A percentile compares a stretch with the other conserved stretches of the same genome.
phyloP scores from a whole-genome alignment of 1,140 invertebrate genomes.

The Nebria ingens region DNA sequence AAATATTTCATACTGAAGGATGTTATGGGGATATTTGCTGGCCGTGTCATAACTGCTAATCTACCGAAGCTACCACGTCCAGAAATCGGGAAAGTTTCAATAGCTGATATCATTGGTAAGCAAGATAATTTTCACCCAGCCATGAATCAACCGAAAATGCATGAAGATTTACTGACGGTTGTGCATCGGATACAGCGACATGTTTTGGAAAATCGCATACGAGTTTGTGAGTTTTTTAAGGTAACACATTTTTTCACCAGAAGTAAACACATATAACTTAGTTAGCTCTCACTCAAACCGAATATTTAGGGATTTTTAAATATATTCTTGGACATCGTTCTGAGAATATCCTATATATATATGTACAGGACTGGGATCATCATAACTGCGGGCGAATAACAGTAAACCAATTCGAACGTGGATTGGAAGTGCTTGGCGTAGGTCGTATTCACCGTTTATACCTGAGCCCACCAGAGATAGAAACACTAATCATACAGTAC shows the following conservation, averaged over 20 bases:
- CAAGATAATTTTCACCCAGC: slow-evolving; percentile 47
- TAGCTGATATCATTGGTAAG: slow-evolving; percentile 40
- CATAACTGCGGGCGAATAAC: slow-evolving; percentile 51
- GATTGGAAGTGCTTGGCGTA: slow-evolving; percentile 49
- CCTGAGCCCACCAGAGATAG: slow-evolving; percentile 44
- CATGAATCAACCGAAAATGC: slow-evolving; percentile 32
- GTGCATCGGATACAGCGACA: slow-evolving; percentile 46
- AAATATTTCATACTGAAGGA: too few relatives aligned
- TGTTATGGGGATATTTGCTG: slow-evolving; percentile 42
- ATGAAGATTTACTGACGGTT: slow-evolving; percentile 34
- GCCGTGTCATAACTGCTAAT: slow-evolving; percentile 50
- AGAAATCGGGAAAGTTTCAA: slow-evolving; percentile 44
- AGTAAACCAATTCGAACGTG: slow-evolving; percentile 51
- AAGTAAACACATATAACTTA: too few relatives aligned
- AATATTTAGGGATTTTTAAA: too few relatives aligned
- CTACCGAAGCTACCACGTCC: slow-evolving; percentile 51
- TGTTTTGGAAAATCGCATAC: slow-evolving; percentile 46
- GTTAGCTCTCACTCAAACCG: too few relatives aligned
- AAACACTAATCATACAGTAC: slow-evolving; percentile 47
- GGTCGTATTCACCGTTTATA: slow-evolving; percentile 39
- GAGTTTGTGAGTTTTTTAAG: slow-evolving; percentile 51
- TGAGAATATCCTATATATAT: too few relatives aligned
- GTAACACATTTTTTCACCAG: too few relatives aligned
- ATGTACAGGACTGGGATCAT: slow-evolving; percentile 48
- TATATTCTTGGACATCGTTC: too few relatives aligned